These are phyloP conservation scores for Catharus minimus DNA, from an alignment of 2,113 vertebrate species.

Conservation along the genomic window DNA sequence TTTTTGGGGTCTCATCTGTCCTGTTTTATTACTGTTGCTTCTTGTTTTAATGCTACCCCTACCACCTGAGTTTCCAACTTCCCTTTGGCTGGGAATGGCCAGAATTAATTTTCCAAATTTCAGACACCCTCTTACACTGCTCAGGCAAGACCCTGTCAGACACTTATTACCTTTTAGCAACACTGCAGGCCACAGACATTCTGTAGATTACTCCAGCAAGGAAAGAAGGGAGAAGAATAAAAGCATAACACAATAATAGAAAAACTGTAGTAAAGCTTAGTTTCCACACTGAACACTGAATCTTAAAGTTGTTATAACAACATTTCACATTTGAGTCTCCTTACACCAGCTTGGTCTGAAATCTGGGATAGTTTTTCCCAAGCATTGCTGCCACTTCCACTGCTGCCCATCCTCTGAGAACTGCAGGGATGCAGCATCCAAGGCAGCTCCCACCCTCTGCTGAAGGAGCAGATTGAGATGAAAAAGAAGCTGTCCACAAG, in stretches of 20 bases:
- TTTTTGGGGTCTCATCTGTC: neutral
- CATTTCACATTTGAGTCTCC: neutral
- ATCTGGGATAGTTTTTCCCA: neutral
- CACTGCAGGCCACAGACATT: neutral
- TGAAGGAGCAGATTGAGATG: neutral
- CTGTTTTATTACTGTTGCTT: neutral
- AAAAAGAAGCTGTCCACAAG: neutral
- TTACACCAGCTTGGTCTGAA: neutral
- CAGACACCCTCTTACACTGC: neutral
- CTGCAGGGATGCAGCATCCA: neutral
- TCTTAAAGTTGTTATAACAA: neutral
- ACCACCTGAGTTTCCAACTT: neutral
- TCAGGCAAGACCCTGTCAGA: neutral
- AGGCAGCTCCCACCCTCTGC: neutral
- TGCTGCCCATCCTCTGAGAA: neutral
- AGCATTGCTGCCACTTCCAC: neutral
- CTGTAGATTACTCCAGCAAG: neutral
- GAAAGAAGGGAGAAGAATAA: neutral
- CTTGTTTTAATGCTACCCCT: neutral
- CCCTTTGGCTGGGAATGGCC: neutral
- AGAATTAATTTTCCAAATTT: neutral
- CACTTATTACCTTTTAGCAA: neutral
- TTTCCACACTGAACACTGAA: neutral
- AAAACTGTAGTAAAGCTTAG: neutral
- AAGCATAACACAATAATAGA: neutral